These are phyloP conservation scores for Heliconius nattereri DNA, from an alignment of 1,140 invertebrate genomes.

Conservation along the genomic window DNA sequence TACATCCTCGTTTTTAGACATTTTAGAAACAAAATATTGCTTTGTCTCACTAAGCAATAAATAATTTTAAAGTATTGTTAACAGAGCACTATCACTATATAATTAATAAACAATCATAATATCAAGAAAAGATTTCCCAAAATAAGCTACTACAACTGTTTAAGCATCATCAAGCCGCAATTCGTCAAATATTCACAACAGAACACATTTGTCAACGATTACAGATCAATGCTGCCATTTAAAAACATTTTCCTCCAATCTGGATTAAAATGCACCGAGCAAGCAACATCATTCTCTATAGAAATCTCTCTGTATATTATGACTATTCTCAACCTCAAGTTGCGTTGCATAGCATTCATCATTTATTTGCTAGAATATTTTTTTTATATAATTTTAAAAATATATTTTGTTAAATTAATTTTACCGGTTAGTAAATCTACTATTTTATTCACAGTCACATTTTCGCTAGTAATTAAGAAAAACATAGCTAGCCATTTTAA, in stretches of 20 bases:
- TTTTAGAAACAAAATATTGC: slow-evolving; percentile 40
- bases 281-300: too few species aligned
- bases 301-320: too few species aligned
- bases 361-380: too few species aligned
- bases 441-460: too few species aligned
- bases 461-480: too few species aligned
- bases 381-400: too few species aligned
- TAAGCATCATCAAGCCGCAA: slow-evolving; percentile 14
- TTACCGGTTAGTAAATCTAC: too few species aligned
- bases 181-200: background rate
- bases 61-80: background rate
- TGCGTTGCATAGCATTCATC: too few species aligned
- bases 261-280: background rate
- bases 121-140: background rate
- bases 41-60: background rate
- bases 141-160: background rate
- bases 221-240: background rate
- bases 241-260: background rate
- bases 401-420: too few species aligned
- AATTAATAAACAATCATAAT: slow-evolving; percentile 1
- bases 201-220: background rate
- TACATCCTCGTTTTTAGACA: slow-evolving; percentile 63
- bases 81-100: background rate
- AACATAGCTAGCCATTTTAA: too few species aligned
- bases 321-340: background rate